These are phyloP conservation scores for Poeciliopsis paucimaculata DNA, from an alignment of 2,797 vertebrate species.

Conservation along the genomic window DNA sequence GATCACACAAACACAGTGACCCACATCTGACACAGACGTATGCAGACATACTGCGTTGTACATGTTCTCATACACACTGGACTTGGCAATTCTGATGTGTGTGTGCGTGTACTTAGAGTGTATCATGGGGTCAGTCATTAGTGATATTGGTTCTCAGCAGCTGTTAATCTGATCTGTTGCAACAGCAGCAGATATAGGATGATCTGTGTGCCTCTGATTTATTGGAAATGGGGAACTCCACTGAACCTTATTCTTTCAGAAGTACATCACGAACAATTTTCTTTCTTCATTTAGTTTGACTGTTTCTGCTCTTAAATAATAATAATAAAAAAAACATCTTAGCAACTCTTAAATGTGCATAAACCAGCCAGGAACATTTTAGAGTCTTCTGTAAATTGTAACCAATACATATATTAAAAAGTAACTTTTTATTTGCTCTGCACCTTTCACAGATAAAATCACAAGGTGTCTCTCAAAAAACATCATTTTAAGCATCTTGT, in stretches of 20 bases:
- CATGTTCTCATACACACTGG: conserved; percentile 28
- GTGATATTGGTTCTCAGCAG: conserved; percentile 75
- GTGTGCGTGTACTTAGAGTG: conserved; percentile 35
- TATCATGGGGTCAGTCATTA: conserved; percentile 69
- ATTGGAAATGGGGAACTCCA: conserved; percentile 18
- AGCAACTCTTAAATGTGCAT: background rate
- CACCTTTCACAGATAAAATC: too few relatives aligned
- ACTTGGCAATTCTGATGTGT: conserved; percentile 30
- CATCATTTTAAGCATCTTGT: too few relatives aligned
- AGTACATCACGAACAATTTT: background rate
- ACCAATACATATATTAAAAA: background rate
- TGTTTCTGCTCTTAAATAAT: background rate
- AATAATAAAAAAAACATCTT: background rate
- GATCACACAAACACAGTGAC: conserved; percentile 58
- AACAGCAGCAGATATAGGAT: conserved; percentile 57
- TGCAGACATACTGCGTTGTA: background rate
- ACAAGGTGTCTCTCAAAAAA: too few relatives aligned
- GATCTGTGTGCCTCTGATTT: conserved; percentile 23
- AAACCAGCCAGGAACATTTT: background rate
- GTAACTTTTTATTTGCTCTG: too few relatives aligned
- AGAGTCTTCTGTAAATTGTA: background rate
- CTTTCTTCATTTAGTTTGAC: background rate
- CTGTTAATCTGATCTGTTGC: conserved; percentile 57
- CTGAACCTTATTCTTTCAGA: background rate
- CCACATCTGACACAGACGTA: conserved; percentile 54